phyloP scores from a whole-genome alignment of 2,797 vertebrate genomes.

The Kryptopterus vitreolus region DNA sequence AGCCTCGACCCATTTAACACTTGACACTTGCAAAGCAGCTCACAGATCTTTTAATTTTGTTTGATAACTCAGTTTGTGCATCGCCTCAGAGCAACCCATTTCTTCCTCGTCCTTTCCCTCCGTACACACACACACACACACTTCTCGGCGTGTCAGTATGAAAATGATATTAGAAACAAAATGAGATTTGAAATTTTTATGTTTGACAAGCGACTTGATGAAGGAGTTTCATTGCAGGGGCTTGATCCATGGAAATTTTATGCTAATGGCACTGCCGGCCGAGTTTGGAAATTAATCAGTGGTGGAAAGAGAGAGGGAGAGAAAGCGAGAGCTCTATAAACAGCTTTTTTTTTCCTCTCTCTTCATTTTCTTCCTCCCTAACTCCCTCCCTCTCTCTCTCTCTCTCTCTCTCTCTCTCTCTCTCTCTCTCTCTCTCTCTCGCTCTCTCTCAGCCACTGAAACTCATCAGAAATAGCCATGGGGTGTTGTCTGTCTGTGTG shows the following conservation, averaged over 20 bases:
- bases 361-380: background rate
- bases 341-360: conserved; percentile 42
- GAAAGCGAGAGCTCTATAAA: conserved; percentile 63
- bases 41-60: conserved; percentile 73
- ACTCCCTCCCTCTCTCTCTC: background rate
- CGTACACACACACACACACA: background rate
- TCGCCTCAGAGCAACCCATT: conserved; percentile 64
- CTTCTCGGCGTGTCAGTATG: conserved; percentile 59
- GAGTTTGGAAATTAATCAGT: conserved; percentile 80
- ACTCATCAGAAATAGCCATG: conserved; percentile 82
- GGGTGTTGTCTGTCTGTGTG: conserved; percentile 76
- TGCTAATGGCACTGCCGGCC: conserved; percentile 80
- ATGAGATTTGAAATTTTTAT: conserved; percentile 84
- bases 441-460: conserved; percentile 65
- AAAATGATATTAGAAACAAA: conserved; percentile 85
- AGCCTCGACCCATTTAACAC: conserved; percentile 25
- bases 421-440: conserved; percentile 56
- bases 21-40: conserved; percentile 39
- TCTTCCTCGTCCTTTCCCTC: conserved; percentile 19
- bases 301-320: conserved; percentile 43
- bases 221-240: conserved; percentile 78
- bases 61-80: conserved; percentile 78
- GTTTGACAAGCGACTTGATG: conserved; percentile 84
- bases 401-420: background rate
- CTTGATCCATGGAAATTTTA: conserved; percentile 82